Base-by-base conservation (phyloP, 2,888 invertebrate genomes). In the Hyposoter didymator region DNA sequence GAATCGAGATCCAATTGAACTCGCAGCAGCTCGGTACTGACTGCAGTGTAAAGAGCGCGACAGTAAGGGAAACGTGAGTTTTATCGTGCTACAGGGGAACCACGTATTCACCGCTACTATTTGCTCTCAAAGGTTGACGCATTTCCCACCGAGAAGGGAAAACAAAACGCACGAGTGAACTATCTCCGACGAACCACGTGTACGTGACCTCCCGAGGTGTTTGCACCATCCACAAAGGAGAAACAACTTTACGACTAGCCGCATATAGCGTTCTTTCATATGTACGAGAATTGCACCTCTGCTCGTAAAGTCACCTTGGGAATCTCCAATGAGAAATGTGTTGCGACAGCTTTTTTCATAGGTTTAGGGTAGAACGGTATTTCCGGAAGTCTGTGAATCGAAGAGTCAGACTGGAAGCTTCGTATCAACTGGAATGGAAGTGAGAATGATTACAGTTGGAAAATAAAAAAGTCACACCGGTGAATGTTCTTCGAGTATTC, bases 131-230 rank as follows among this genome's bases (percentile, higher is more conserved):
- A 62, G 59, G 62, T 62, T 62, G 79, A 72, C 49, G 79, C 39
- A 80, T 72, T 72, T 28, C 4, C 72, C 7, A 17, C 14, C 19
- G 4, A 64, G 35, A 66, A 67, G 67, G 14, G 59, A 59, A 72
- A 59, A 62, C 22, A 22, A 72, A 64, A 72, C 39, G 64, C 72
- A n/a, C 62, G 64, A 79, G 62, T 17, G 19, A 72, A 72, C 70
- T 72, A 28, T 14, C 47, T 49, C 39, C 62, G 47, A 32, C 62
- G 43, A 43, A 55, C 28, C 69, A 52, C 64, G 49, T n/a, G 49
- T 70, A 72, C 79, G 79, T 79, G 79, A 62, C 62, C 49, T 80
- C 17, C 49, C 72, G 10, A 55, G 67, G 67, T 49, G 72, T 72
- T 80, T 52, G 19, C 47, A 28, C 79, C 10, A 72, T 64, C 59